Evolutionary conservation across 2,888 invertebrate species (phyloP), one percentile per base, ranked within the genome.

Genomic region (Ornithoptera alexandrae): DNA sequence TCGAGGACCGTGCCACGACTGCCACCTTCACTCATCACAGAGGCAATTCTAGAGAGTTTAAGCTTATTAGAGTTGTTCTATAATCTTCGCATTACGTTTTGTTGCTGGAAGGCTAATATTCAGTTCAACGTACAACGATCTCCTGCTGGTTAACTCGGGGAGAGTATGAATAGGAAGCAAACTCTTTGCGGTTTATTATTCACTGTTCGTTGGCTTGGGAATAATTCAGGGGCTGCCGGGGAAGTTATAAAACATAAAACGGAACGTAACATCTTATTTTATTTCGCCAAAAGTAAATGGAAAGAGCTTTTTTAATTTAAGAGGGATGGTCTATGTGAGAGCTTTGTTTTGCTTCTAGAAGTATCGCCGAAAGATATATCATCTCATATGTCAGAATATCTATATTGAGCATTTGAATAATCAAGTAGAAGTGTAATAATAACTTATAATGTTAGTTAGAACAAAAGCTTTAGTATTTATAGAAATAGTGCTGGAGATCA

Each of bases 241-340:
- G 59, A 68, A 50, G 60, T 64, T 64, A 60, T 63, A 68, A 64
- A 68, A 53, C 62, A 57, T 67, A 66, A 66, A 66, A 60, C 15
- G 59, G 50, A 60, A 66, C 60, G 50, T 57, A 62, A 46, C 18
- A 56, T 39, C 62, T 22, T 62, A 61, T 67, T 67, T 67, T 67
- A 67, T 67, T 66, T 53, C 60, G 50, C 66, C 36, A 50, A 6
- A 30, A 46, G 50, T 42, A 50, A 60, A 66, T 50, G 58, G 50
- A 30, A 60, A 36, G 42, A 56, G 22, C n/a, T 60, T 24, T 10
- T 60, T 66, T 5, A 60, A 50, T 66, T 22, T 24, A 50, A 17
- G 60, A 30, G 30, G 50, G 50, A 24, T 17, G 17, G 50, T 65
- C 50, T 50, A 30, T 60, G 18, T 60, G 17, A 58, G 0, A 12